Conservation (phyloP, 2,797 vertebrate species). For the Mormyrus hasselquistii region DNA sequence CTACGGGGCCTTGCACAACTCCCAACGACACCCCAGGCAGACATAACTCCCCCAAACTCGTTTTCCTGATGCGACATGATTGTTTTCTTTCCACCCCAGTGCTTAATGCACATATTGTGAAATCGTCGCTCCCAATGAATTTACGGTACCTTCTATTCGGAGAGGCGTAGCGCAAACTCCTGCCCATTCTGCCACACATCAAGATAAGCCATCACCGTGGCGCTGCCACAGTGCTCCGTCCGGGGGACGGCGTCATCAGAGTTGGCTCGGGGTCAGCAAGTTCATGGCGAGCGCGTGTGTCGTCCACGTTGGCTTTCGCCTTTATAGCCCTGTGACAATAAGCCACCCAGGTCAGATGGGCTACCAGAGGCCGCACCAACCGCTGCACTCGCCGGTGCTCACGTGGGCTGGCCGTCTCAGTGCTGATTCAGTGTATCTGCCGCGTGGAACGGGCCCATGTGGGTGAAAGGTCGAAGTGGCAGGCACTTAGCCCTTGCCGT, state of each 20-base stretch:
- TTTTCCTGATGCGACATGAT: constrained; percentile 16
- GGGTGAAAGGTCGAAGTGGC: not conserved
- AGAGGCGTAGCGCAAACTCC: not conserved
- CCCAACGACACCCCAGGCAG: constrained; percentile 18
- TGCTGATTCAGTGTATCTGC: constrained; percentile 2
- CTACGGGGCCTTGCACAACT: constrained; percentile 17
- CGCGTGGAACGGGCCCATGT: not conserved
- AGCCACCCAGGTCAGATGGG: not conserved
- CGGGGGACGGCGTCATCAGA: not conserved
- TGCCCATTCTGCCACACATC: not conserved
- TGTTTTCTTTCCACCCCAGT: constrained; percentile 8
- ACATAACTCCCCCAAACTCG: constrained; percentile 21
- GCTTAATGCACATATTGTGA: constrained; percentile 15
- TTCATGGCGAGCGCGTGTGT: not conserved
- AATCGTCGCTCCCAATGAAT: constrained; percentile 8
- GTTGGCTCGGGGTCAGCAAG: not conserved
- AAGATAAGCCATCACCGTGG: not conserved
- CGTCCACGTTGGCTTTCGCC: not conserved
- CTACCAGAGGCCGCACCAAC: not conserved
- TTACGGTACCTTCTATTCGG: not conserved
- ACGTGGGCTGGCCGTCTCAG: not conserved
- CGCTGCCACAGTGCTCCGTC: no score
- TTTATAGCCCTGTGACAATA: not conserved
- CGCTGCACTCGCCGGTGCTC: not conserved
- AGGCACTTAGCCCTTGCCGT: not conserved